These are phyloP conservation scores for Periophthalmus modestus DNA, from an alignment of 2,113 vertebrate species.

Conservation along the genomic window DNA sequence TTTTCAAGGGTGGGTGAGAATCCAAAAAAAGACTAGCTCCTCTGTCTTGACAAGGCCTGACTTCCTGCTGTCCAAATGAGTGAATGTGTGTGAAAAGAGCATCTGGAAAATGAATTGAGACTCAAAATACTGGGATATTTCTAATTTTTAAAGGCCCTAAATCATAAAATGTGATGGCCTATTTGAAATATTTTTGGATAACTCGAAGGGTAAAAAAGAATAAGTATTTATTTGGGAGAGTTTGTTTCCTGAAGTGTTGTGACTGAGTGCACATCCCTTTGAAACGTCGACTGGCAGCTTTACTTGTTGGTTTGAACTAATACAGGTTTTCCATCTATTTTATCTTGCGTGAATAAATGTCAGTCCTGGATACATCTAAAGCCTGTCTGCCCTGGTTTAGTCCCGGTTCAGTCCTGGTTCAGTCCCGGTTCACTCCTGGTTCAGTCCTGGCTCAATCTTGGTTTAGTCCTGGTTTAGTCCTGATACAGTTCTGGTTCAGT, in stretches of 20 bases:
- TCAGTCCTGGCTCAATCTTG: no score
- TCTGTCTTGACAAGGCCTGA: slow-evolving; percentile 38
- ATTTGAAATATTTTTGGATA: not conserved
- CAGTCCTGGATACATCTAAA: no score
- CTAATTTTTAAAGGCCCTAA: slow-evolving; percentile 18
- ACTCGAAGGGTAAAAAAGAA: not conserved
- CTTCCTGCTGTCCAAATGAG: slow-evolving; percentile 52
- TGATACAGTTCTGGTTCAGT: no score
- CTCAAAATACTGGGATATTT: slow-evolving; percentile 28
- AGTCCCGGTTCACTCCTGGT: no score
- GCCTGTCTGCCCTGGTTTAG: no score
- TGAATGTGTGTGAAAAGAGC: slow-evolving; percentile 53
- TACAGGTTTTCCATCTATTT: not conserved
- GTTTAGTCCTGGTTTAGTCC: no score
- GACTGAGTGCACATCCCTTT: not conserved
- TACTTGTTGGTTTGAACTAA: no score
- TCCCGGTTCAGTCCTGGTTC: no score
- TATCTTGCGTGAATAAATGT: no score
- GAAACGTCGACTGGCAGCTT: no score
- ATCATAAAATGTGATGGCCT: not conserved
- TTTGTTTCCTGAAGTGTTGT: not conserved
- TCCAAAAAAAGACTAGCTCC: slow-evolving; percentile 48
- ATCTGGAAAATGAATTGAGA: slow-evolving; percentile 59
- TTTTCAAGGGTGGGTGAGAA: slow-evolving; percentile 41
- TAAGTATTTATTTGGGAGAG: not conserved